Conservation (phyloP, 2,888 invertebrate genomes). For the Leptinotarsa haldemani region DNA sequence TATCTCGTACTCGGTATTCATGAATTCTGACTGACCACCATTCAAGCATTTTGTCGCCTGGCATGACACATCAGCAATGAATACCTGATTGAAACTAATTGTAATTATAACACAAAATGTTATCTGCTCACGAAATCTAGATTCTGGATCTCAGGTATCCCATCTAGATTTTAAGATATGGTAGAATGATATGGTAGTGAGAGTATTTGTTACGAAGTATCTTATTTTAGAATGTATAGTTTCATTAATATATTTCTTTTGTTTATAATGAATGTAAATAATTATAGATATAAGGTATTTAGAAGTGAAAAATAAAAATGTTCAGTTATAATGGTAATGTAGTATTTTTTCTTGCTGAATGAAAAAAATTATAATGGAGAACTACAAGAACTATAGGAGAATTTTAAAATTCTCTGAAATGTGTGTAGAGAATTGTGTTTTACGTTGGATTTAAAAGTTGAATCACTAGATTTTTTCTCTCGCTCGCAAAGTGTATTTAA, state of each 20-base stretch:
- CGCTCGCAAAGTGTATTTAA: too few relatives aligned
- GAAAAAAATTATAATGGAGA: too few relatives aligned
- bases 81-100: conserved; percentile 3
- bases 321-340: background rate
- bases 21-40: background rate
- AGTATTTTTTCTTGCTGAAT: too few relatives aligned
- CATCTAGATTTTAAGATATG: conserved; percentile 23
- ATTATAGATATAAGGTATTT: conserved; percentile 47
- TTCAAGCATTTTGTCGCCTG: conserved; percentile 1
- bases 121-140: conserved; percentile 2
- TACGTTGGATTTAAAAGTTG: too few relatives aligned
- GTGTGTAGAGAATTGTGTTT: too few relatives aligned
- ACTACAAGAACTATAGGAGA: too few relatives aligned
- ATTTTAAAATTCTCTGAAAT: too few relatives aligned
- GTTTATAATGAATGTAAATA: conserved; percentile 51
- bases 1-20: background rate
- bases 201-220: conserved; percentile 43
- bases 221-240: conserved; percentile 48
- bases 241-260: conserved; percentile 49
- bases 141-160: conserved; percentile 22
- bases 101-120: conserved; percentile 1
- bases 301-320: conserved; percentile 31
- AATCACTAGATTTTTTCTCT: too few relatives aligned
- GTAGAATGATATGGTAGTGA: conserved; percentile 35
- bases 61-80: conserved; percentile 1